A percentile compares a stretch with the other conserved stretches of the same genome.
phyloP scores from a whole-genome alignment of 2,888 invertebrate species.

The Pachymerium ferrugineum region DNA sequence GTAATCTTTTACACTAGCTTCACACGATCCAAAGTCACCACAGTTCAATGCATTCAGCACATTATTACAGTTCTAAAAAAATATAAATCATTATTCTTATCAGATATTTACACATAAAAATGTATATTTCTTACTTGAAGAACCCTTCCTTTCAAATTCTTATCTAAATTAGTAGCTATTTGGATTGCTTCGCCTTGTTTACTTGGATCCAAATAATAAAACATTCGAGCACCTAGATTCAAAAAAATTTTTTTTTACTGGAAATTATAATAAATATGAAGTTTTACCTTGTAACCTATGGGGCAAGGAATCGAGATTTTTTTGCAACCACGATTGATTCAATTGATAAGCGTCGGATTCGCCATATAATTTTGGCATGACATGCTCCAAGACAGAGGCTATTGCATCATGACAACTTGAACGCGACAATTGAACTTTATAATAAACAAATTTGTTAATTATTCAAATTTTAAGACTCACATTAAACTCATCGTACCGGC shows the following conservation, averaged over 20 bases:
- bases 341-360: slow-evolving; percentile 55
- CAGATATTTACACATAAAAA: not conserved
- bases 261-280: slow-evolving; percentile 32
- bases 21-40: slow-evolving; percentile 70
- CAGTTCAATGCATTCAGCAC: slow-evolving; percentile 69
- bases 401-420: slow-evolving; percentile 41
- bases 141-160: slow-evolving; percentile 51
- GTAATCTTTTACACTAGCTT: slow-evolving; percentile 61
- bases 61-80: slow-evolving; percentile 65
- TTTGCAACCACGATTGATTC: slow-evolving; percentile 64
- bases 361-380: slow-evolving; percentile 53
- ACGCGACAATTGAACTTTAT: slow-evolving; percentile 37
- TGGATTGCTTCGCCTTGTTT: slow-evolving; percentile 61
- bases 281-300: slow-evolving; percentile 66
- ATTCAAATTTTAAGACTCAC: not conserved
- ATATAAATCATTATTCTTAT: not conserved
- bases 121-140: slow-evolving; percentile 50
- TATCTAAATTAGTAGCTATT: slow-evolving; percentile 49
- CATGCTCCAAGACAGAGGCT: slow-evolving; percentile 47
- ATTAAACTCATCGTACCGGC: slow-evolving; percentile 35
- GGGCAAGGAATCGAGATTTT: slow-evolving; percentile 60
- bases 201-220: slow-evolving; percentile 65
- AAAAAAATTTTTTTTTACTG: not conserved
- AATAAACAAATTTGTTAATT: not conserved
- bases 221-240: slow-evolving; percentile 61